Base-by-base conservation (phyloP, 2,113 vertebrate genomes). In the Ibidorhyncha struthersii region DNA sequence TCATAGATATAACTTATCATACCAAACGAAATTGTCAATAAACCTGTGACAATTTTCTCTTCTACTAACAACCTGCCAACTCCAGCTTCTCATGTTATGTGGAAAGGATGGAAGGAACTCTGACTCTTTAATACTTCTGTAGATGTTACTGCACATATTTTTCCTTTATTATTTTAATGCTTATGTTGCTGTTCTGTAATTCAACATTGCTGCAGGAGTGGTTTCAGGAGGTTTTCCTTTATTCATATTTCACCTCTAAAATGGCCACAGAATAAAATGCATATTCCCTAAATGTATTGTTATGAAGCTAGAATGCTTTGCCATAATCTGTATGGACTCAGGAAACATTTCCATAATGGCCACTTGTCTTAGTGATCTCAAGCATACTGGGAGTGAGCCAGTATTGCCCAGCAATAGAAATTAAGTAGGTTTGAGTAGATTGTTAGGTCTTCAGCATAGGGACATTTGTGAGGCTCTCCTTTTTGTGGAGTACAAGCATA, bases 1-100 rank as follows among this genome's bases (percentile, higher is more conserved):
- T 93, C 49, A 40, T 23, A 96, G 86, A 88, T 90, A 90, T 3
- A 88, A 38, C 47, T 95, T 96, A 93, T 93, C 71, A 47, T 36
- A 43, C 1, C 9, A 14, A 73, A 58, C 50, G 45, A 81, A 83
- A 53, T n/a, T 89, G 63, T 80, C 71, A 86, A 69, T n/a, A 96
- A 58, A 65, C 21, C 5, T 94, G 45, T 3, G n/a, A 47, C 13
- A 18, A 15, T 41, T 21, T 83, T 91, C 32, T 79, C 14, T 72
- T 76, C 65, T 52, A 52, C 30, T 43, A 61, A 16, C 30, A 80
- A 18, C 38, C 5, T 56, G 27, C 18, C 12, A 71, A 29, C 84
- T 79, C 19, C 50, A 82, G 14, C 23, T 69, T 86, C 45, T 85
- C 9, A 3, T 8, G 11, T 20, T 70, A 58, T 3, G 30, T 73